Evolutionary conservation across 2,113 vertebrate species (phyloP).

Genomic region (Carassius gibelio): DNA sequence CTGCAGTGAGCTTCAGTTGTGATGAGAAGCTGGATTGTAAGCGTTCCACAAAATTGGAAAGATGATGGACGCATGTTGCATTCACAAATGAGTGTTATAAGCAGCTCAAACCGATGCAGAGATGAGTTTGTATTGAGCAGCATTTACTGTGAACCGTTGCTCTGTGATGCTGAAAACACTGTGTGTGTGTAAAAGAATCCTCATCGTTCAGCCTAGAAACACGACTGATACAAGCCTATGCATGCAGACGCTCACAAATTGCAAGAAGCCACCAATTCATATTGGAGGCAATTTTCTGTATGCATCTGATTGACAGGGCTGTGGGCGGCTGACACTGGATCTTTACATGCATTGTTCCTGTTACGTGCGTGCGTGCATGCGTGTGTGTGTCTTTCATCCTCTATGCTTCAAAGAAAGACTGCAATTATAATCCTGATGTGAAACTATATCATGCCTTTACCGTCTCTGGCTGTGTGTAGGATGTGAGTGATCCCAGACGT

Average conservation of each 20-base stretch:
- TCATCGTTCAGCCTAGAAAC: not conserved
- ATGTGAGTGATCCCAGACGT: slow-evolving; percentile 75
- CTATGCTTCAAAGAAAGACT: not conserved
- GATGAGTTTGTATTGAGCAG: not conserved
- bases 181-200: not conserved
- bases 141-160: not conserved
- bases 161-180: no score
- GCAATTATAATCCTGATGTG: not conserved
- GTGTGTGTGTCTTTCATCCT: not conserved
- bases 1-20: not conserved
- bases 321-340: not conserved
- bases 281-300: not conserved
- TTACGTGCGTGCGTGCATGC: slow-evolving; percentile 12
- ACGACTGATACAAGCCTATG: not conserved
- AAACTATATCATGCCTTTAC: not conserved
- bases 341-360: not conserved
- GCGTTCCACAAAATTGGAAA: not conserved
- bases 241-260: not conserved
- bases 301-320: not conserved
- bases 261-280: not conserved
- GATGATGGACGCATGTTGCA: not conserved
- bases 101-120: not conserved
- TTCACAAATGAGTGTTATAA: not conserved
- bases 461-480: slow-evolving; percentile 64
- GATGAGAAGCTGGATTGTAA: not conserved